Evolutionary conservation across 2,113 vertebrate genomes (phyloP).

Genomic region (Anser cygnoides): DNA sequence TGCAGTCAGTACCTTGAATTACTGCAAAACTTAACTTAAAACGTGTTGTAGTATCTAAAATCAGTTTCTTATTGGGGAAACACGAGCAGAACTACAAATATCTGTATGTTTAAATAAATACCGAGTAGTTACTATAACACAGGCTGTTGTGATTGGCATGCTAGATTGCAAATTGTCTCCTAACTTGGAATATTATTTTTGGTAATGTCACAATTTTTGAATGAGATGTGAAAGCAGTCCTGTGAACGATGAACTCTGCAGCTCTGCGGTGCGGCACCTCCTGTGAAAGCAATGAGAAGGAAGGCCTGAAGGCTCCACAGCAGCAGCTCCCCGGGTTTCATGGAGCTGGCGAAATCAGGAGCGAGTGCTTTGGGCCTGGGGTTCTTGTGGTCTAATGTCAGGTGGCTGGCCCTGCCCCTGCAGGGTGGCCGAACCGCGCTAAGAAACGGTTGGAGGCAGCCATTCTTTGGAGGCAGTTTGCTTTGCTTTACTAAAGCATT

Average conservation of each 20-base stretch:
- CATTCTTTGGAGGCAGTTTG: not conserved
- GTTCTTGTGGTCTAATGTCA: not conserved
- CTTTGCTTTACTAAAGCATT: not conserved
- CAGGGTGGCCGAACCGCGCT: not conserved
- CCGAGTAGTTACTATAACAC: not conserved
- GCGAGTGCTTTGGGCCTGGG: not conserved
- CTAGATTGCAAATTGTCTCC: not conserved
- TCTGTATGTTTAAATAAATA: not conserved
- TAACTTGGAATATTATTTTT: conserved; percentile 22
- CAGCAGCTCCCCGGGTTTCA: not conserved
- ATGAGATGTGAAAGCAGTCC: not conserved
- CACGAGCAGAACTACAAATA: not conserved
- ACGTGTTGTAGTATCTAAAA: not conserved
- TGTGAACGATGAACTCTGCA: not conserved
- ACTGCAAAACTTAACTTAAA: not conserved
- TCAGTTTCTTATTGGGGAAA: not conserved
- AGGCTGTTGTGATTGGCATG: conserved; percentile 14
- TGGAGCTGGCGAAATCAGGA: not conserved
- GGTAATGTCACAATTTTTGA: not conserved
- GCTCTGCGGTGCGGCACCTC: not conserved
- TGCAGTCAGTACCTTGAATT: not conserved
- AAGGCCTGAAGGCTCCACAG: not conserved
- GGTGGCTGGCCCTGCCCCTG: not conserved
- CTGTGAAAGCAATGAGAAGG: not conserved
- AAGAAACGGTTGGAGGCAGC: not conserved